Evolutionary conservation across 2,888 invertebrate species (phyloP).

Genomic region (Metallyticus violacea): DNA sequence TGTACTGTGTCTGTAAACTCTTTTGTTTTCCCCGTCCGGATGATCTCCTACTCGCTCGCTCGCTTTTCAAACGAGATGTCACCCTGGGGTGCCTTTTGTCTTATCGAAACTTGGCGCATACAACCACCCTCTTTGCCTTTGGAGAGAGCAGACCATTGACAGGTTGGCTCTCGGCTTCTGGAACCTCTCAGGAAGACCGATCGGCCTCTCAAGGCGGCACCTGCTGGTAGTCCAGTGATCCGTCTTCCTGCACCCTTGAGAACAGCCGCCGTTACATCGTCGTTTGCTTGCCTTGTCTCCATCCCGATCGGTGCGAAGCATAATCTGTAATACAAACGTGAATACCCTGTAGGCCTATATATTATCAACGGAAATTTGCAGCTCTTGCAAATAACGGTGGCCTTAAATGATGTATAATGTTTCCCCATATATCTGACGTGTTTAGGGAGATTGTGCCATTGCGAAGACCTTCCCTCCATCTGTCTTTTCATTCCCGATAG

Average conservation of each 20-base stretch:
- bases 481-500: neutral
- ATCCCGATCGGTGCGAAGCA: neutral
- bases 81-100: constrained; percentile 28
- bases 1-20: neutral
- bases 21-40: neutral
- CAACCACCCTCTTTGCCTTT: neutral
- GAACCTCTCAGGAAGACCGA: constrained; percentile 16
- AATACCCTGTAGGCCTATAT: neutral
- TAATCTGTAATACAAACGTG: neutral
- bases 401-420: neutral
- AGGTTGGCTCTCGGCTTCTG: constrained; percentile 5
- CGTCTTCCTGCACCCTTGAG: neutral
- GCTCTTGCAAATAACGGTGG: neutral
- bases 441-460: neutral
- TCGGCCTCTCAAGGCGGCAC: constrained; percentile 21
- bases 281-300: neutral
- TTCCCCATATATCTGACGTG: neutral
- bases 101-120: constrained; percentile 11
- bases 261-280: neutral
- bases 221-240: constrained; percentile 9
- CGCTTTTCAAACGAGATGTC: constrained; percentile 23
- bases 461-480: neutral
- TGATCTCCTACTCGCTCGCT: neutral
- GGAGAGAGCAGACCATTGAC: constrained; percentile 23
- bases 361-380: neutral